phyloP scores from a whole-genome alignment of 2,888 invertebrate genomes.

The Lasioglossum marginatum region DNA sequence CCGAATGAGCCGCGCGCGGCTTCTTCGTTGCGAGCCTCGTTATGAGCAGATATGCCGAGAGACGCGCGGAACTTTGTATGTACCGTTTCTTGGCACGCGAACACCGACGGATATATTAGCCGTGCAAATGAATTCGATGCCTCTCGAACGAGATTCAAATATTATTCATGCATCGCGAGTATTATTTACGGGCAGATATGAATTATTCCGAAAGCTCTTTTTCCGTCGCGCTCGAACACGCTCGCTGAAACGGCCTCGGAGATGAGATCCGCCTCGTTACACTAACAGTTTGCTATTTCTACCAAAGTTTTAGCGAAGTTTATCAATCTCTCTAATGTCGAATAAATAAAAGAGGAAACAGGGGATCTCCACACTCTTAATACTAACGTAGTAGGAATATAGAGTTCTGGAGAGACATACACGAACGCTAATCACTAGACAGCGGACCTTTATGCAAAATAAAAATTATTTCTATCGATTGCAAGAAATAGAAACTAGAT shows the following conservation, averaged over 20 bases:
- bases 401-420: too few relatives aligned
- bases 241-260: neutral
- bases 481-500: too few relatives aligned
- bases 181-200: neutral
- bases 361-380: too few relatives aligned
- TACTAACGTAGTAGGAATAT: too few relatives aligned
- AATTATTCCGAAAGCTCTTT: neutral
- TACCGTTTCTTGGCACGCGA: slow-evolving; percentile 8
- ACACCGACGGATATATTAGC: neutral
- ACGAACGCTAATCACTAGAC: too few relatives aligned
- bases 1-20: neutral
- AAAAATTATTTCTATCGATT: too few relatives aligned
- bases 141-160: neutral
- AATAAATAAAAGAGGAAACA: too few relatives aligned
- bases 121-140: neutral
- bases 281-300: too few relatives aligned
- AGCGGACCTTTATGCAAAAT: too few relatives aligned
- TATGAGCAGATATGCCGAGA: neutral
- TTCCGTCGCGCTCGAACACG: neutral
- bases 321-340: too few relatives aligned
- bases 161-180: neutral
- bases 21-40: neutral
- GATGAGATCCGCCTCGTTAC: too few relatives aligned
- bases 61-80: neutral
- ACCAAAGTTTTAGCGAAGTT: too few relatives aligned